A percentile compares a stretch with the other conserved stretches of the same genome.
Conservation (phyloP, 2,888 invertebrate species). For the Yponomeuta plumbellus region DNA sequence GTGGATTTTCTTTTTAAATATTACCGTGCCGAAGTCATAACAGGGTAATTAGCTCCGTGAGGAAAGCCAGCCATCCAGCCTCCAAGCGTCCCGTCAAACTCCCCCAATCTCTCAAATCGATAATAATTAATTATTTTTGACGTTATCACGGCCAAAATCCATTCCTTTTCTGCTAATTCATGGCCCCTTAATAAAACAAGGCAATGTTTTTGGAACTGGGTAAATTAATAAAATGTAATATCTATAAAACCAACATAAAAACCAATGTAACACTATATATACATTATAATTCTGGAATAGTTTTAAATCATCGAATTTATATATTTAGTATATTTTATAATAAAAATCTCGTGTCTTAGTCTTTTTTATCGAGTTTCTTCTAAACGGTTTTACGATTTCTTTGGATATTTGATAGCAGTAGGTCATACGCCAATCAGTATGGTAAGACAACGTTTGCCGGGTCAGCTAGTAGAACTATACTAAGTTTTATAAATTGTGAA, state of each 20-base stretch:
- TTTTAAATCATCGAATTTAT: no score
- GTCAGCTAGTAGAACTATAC: no score
- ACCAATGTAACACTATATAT: slow-evolving; percentile 20
- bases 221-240: slow-evolving; percentile 76
- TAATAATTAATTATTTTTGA: slow-evolving; percentile 85
- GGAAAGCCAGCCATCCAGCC: slow-evolving; percentile 42
- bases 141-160: slow-evolving; percentile 81
- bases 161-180: slow-evolving; percentile 83
- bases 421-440: no score
- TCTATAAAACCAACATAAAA: slow-evolving; percentile 57
- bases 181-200: slow-evolving; percentile 77
- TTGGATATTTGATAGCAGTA: no score
- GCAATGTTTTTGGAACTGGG: slow-evolving; percentile 66
- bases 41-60: slow-evolving; percentile 69
- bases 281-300: not conserved
- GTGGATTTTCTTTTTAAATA: not conserved
- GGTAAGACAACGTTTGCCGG: no score
- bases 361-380: no score
- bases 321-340: no score
- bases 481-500: no score
- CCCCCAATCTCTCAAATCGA: slow-evolving; percentile 71
- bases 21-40: slow-evolving; percentile 30
- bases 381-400: no score
- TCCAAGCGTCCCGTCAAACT: slow-evolving; percentile 46
- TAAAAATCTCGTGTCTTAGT: no score